These are phyloP conservation scores for Drosophila putrida DNA, from an alignment of 2,888 invertebrate genomes.

Conservation along the genomic window DNA sequence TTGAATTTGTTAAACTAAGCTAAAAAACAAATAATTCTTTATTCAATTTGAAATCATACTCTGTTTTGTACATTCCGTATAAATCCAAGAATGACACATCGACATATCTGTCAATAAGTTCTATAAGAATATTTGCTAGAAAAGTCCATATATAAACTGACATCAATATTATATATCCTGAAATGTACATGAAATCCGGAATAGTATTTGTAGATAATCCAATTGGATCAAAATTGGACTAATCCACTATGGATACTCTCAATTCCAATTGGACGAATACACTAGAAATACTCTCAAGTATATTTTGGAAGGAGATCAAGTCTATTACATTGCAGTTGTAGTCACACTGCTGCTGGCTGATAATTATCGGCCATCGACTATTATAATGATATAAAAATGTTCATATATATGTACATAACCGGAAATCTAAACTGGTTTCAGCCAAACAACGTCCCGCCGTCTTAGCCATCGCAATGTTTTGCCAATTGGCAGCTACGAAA, in stretches of 20 bases:
- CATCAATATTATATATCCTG: too few species aligned
- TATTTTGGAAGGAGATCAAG: constrained; percentile 21
- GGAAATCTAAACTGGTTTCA: constrained; percentile 52
- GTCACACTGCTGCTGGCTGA: constrained; percentile 8
- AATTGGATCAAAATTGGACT: too few species aligned
- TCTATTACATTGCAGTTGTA: constrained; percentile 21
- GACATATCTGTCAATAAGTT: neutral
- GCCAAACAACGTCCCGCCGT: constrained; percentile 8
- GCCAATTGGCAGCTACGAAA: constrained; percentile 15
- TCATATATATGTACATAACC: constrained; percentile 41
- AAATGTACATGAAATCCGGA: neutral
- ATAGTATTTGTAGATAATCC: neutral
- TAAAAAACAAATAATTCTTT: too few species aligned
- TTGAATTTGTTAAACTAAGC: too few species aligned
- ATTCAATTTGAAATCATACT: neutral
- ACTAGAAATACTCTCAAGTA: neutral
- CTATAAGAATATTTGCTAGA: too few species aligned
- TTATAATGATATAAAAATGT: constrained; percentile 40
- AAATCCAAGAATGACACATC: neutral
- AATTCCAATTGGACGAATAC: neutral
- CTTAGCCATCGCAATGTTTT: neutral
- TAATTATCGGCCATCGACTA: constrained; percentile 31
- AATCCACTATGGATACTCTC: neutral
- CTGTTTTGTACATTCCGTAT: neutral
- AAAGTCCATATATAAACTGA: too few species aligned